Conservation (phyloP, 1,140 invertebrate species). For the Caenorhabditis remanei region DNA sequence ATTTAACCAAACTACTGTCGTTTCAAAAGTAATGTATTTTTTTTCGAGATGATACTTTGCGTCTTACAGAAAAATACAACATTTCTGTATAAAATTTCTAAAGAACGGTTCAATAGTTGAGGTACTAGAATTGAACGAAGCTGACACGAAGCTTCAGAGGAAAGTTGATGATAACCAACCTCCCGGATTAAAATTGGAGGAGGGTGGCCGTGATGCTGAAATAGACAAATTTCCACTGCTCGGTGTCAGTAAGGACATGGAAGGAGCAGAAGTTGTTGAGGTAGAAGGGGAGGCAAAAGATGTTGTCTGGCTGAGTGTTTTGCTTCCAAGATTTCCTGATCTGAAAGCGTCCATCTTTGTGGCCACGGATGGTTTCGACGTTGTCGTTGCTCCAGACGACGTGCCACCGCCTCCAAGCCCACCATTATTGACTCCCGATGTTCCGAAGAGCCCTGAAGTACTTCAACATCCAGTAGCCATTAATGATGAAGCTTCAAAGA, state of each 20-base stretch:
- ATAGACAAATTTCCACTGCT: neutral
- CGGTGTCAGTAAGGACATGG: neutral
- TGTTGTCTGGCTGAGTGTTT: neutral
- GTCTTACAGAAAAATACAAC: neutral
- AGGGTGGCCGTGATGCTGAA: neutral
- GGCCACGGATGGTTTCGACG: neutral
- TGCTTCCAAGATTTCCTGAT: neutral
- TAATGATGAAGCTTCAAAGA: neutral
- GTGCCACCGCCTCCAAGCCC: neutral
- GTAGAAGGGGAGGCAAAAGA: neutral
- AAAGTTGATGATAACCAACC: slow-evolving; percentile 34
- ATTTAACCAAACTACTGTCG: too few species aligned
- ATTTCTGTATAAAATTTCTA: too few species aligned
- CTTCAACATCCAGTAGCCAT: neutral
- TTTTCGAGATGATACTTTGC: neutral
- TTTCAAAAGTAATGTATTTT: neutral
- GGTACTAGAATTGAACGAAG: neutral
- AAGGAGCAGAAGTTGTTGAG: neutral
- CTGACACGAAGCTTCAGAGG: neutral
- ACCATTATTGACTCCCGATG: neutral
- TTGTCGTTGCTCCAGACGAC: neutral
- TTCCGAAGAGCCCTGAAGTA: slow-evolving; percentile 23
- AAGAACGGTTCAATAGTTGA: neutral
- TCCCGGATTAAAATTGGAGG: neutral
- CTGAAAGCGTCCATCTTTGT: neutral